phyloP scores from a whole-genome alignment of 2,888 invertebrate genomes.

The Tortrix viridana region DNA sequence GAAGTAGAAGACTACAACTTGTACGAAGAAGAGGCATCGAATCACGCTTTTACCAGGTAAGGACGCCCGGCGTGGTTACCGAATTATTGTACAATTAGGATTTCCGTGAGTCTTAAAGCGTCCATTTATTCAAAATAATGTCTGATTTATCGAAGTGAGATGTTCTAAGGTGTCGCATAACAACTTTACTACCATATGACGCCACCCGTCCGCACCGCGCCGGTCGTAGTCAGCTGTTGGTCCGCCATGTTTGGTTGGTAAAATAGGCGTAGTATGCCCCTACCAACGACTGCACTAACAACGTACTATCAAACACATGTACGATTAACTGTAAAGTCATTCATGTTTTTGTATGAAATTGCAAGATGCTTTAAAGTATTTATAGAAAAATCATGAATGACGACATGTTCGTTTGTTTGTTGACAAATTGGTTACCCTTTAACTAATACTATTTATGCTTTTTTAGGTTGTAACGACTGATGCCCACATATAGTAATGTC shows the following conservation, averaged over 20 bases:
- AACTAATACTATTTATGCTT: slow-evolving; percentile 1
- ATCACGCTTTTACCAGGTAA: slow-evolving; percentile 82
- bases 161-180: slow-evolving; percentile 44
- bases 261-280: slow-evolving; percentile 81
- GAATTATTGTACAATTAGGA: slow-evolving; percentile 45
- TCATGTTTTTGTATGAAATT: slow-evolving; percentile 50
- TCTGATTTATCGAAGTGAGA: slow-evolving; percentile 31
- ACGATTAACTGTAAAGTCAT: slow-evolving; percentile 57
- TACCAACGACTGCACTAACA: slow-evolving; percentile 55
- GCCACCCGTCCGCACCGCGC: slow-evolving; percentile 73
- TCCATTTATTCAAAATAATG: slow-evolving; percentile 14
- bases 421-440: slow-evolving; percentile 13
- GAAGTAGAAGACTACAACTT: slow-evolving; percentile 83
- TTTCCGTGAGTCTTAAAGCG: slow-evolving; percentile 30
- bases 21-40: slow-evolving; percentile 82
- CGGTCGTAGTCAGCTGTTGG: slow-evolving; percentile 83
- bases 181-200: slow-evolving; percentile 62
- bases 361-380: slow-evolving; percentile 11
- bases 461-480: slow-evolving; percentile 18
- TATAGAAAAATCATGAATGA: slow-evolving; percentile 1
- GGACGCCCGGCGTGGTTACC: slow-evolving; percentile 79
- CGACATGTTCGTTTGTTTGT: slow-evolving; percentile 7
- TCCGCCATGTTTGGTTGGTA: slow-evolving; percentile 83
- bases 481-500: too few relatives aligned
- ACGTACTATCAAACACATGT: slow-evolving; percentile 63